Conservation (phyloP, 2,888 invertebrate species). For the Seira sanloemensis region DNA sequence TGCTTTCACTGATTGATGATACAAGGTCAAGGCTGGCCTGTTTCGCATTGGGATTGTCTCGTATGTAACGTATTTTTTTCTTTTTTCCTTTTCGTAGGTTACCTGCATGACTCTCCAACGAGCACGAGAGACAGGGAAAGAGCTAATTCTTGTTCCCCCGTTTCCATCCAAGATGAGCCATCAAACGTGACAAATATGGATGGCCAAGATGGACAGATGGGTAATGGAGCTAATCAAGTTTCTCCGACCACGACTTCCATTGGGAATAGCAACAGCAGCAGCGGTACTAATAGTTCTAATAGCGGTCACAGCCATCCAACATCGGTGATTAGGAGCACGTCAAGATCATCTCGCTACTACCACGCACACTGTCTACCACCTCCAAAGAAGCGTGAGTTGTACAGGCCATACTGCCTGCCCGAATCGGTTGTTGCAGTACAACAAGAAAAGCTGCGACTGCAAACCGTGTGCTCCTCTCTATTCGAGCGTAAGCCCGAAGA, state of each 20-base stretch:
- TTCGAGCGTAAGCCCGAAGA: constrained; percentile 79
- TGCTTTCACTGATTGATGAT: constrained; percentile 19
- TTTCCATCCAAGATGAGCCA: constrained; percentile 75
- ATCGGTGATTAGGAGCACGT: constrained; percentile 66
- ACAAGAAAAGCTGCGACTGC: constrained; percentile 71
- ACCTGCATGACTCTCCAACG: constrained; percentile 73
- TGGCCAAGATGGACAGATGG: constrained; percentile 62
- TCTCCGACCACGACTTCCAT: constrained; percentile 21
- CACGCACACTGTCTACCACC: constrained; percentile 79
- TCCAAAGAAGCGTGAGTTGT: constrained; percentile 94
- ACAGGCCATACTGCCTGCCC: constrained; percentile 84
- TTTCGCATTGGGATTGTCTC: not conserved
- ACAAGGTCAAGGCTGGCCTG: constrained; percentile 43
- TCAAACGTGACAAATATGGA: constrained; percentile 73
- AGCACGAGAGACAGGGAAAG: constrained; percentile 78
- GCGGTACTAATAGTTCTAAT: constrained; percentile 40
- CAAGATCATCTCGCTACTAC: constrained; percentile 58
- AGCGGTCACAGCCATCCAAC: constrained; percentile 55
- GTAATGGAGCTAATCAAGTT: constrained; percentile 64
- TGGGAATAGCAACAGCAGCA: constrained; percentile 41
- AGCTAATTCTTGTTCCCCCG: constrained; percentile 76
- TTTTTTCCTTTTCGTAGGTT: constrained; percentile 57
- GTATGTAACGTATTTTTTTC: constrained; percentile 7
- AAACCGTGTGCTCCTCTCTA: constrained; percentile 71
- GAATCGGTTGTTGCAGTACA: constrained; percentile 72